Conservation (phyloP, 2,888 invertebrate species). For the Tetragonisca angustula region DNA sequence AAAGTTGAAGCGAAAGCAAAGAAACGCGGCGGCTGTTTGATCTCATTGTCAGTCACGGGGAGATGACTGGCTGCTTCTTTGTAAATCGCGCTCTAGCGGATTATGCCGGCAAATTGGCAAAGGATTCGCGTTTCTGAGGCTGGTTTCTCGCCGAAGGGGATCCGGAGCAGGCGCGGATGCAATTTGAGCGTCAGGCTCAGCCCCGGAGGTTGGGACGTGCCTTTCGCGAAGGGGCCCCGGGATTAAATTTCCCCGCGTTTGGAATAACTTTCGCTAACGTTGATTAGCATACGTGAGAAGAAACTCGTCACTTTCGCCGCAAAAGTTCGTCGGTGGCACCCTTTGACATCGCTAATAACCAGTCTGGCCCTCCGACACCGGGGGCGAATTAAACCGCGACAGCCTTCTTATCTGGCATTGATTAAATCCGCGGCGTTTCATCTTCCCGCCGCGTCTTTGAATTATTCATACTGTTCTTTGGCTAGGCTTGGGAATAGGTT, state of each 20-base stretch:
- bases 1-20: not conserved
- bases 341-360: constrained; percentile 38
- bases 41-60: not conserved
- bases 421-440: constrained; percentile 10
- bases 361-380: not conserved
- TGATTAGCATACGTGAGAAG: constrained; percentile 51
- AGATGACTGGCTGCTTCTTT: constrained; percentile 6
- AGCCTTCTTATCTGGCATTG: constrained; percentile 27
- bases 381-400: constrained; percentile 21
- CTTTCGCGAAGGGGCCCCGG: constrained; percentile 10
- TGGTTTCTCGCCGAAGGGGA: constrained; percentile 32
- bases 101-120: constrained; percentile 52
- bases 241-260: constrained; percentile 40
- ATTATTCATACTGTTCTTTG: constrained; percentile 27
- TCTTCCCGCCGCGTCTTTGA: constrained; percentile 1
- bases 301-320: constrained; percentile 46
- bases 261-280: constrained; percentile 40
- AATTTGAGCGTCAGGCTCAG: constrained; percentile 26
- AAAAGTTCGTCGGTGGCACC: not conserved
- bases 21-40: not conserved
- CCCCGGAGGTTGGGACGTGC: not conserved
- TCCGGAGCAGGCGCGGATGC: constrained; percentile 15
- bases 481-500: constrained; percentile 1
- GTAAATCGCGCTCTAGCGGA: constrained; percentile 13
- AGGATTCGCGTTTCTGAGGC: constrained; percentile 33